Base-by-base conservation (phyloP, 2,888 invertebrate genomes). In the Hirtodrosophila histrioides region DNA sequence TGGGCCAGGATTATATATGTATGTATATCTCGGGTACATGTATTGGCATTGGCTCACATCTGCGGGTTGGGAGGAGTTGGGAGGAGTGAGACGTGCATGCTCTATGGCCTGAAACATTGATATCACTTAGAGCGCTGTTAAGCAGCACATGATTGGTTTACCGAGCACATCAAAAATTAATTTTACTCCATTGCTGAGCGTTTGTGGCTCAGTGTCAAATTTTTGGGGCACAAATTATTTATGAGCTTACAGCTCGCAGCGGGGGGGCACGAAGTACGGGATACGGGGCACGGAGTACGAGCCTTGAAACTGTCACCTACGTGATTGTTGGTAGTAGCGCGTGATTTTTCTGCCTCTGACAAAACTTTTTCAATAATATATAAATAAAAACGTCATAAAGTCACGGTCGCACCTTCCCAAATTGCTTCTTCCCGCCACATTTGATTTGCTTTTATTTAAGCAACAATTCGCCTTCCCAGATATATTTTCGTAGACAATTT, bases 341-440 rank as follows among this genome's bases (percentile, higher is more conserved):
- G 78, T 86, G 75, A 79, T 79, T 76, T 70, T 65, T 79, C 41
- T 63, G 66, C 56, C 69, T 63, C 46, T 64, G 75, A 73, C 69
- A 72, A 78, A 78, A 84, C 80, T 84, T 89, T 89, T 89, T 81
- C 85, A 84, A 87, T 86, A 84, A 89, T 89, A 84, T 88, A 90
- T 90, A 90, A 90, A 90, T 91, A 90, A 91, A 89, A 90, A 87
- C 89, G 90, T 89, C 91, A 90, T 85, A 89, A 89, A 86, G 83
- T 87, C 80, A 73, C 76, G 54, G 76, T 50, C 62, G 46, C 73
- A 72, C 33, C 43, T 55, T 58, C 46, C 62, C 33, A 57, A 54
- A 56, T 53, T 54, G 45, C 48, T 69, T 54, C 49, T 37, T 36
- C 50, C 51, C 36, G 29, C 29, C 60, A 66, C 40, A 63, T 62